A percentile compares a stretch with the other conserved stretches of the same genome.
These are phyloP conservation scores for Glaucomys volans DNA, from an alignment of 2,113 vertebrate genomes.

Conservation along the genomic window DNA sequence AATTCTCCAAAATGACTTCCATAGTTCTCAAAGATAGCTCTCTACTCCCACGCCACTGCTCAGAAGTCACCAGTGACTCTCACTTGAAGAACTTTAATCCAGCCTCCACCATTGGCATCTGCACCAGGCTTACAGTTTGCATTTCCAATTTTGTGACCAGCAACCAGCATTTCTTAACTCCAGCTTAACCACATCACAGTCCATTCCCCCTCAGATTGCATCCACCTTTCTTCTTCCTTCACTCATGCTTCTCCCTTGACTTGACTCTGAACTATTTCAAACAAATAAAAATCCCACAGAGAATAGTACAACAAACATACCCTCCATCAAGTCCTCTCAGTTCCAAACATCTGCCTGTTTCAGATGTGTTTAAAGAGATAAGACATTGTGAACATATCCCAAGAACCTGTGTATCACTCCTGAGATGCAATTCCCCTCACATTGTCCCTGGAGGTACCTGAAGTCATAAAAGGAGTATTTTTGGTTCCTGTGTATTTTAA, in stretches of 20 bases:
- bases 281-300: neutral
- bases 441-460: neutral
- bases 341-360: neutral
- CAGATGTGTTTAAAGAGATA: neutral
- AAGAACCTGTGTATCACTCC: neutral
- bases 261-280: conserved; percentile 5
- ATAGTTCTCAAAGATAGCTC: neutral
- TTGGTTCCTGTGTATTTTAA: neutral
- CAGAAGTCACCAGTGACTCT: neutral
- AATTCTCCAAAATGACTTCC: neutral
- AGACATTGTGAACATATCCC: neutral
- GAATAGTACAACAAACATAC: neutral
- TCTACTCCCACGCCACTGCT: neutral
- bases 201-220: accelerated
- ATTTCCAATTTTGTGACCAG: neutral
- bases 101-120: neutral
- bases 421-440: neutral
- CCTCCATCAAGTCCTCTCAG: neutral
- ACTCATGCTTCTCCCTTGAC: neutral
- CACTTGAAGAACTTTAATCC: neutral
- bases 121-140: neutral
- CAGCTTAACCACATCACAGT: neutral
- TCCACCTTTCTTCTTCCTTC: neutral
- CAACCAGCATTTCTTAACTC: neutral
- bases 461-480: neutral